Percentiles rank a stretch among this genome's conserved stretches.
Evolutionary conservation across 1,140 invertebrate genomes (phyloP).

Genomic region (Drosophila biarmipes): DNA sequence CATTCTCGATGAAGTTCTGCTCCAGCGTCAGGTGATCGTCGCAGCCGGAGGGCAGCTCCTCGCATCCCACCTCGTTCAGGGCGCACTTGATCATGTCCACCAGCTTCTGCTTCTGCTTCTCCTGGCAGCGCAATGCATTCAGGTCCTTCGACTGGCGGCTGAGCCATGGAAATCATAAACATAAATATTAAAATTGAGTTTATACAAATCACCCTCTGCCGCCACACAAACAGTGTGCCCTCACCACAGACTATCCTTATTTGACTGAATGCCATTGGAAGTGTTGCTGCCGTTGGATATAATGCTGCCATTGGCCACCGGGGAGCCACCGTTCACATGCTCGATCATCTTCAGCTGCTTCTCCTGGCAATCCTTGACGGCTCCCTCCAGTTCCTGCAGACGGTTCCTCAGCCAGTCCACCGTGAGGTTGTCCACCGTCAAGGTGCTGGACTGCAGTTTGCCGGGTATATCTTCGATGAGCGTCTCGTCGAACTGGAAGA

Average conservation of each 20-base stretch:
- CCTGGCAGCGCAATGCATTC: constrained; percentile 89
- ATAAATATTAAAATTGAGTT: background rate
- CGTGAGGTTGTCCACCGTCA: constrained; percentile 96
- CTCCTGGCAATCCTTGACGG: constrained; percentile 89
- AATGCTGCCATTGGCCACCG: constrained; percentile 81
- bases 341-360: constrained; percentile 86
- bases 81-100: constrained; percentile 92
- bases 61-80: constrained; percentile 93
- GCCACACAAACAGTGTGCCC: too few relatives aligned
- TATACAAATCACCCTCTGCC: background rate
- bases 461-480: constrained; percentile 93
- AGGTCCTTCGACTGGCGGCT: constrained; percentile 85
- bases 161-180: background rate
- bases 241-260: constrained; percentile 83
- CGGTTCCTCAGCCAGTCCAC: constrained; percentile 93
- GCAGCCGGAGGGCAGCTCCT: constrained; percentile 93
- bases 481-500: constrained; percentile 93
- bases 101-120: constrained; percentile 92
- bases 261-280: constrained; percentile 85
- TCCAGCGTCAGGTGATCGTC: constrained; percentile 89
- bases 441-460: constrained; percentile 91
- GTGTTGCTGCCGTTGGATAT: constrained; percentile 81
- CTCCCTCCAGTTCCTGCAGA: constrained; percentile 90
- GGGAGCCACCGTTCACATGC: constrained; percentile 83
- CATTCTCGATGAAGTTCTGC: constrained; percentile 84